Conservation (phyloP, 2,888 invertebrate species). For the Aspidiotus rigidus region DNA sequence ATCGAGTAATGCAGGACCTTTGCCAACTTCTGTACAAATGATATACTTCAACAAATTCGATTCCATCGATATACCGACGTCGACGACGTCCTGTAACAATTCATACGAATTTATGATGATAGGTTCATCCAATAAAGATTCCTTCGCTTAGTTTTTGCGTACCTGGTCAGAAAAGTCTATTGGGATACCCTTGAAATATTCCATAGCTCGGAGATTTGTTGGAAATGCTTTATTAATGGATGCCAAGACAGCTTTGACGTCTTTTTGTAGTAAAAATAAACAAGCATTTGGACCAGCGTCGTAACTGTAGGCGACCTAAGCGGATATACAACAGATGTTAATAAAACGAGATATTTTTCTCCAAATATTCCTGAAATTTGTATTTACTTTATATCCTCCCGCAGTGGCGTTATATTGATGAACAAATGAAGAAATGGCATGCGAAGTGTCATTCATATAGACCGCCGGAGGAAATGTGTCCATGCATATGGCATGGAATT, state of each 20-base stretch:
- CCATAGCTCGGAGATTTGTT: conserved; percentile 17
- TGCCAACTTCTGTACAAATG: conserved; percentile 72
- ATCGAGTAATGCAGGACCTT: conserved; percentile 53
- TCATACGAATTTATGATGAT: conserved; percentile 29
- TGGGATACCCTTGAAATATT: conserved; percentile 33
- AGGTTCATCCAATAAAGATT: background rate
- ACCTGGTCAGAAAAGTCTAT: conserved; percentile 6
- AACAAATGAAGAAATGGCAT: conserved; percentile 65
- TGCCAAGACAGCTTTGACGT: conserved; percentile 59
- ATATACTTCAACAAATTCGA: conserved; percentile 59
- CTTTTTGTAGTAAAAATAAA: conserved; percentile 67
- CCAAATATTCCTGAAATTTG: background rate
- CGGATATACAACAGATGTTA: too few relatives aligned
- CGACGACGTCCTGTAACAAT: conserved; percentile 42
- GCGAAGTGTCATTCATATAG: conserved; percentile 86
- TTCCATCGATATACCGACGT: conserved; percentile 3
- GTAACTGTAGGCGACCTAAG: conserved; percentile 84
- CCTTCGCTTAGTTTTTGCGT: background rate
- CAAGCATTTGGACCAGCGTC: conserved; percentile 98
- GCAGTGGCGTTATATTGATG: conserved; percentile 69
- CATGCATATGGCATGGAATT: conserved; percentile 85
- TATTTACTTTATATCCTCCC: conserved; percentile 53
- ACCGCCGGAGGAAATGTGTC: conserved; percentile 90
- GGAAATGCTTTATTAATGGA: conserved; percentile 67
- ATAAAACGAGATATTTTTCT: background rate